Conservation (phyloP, 2,888 invertebrate species). For the Ophraella communa region DNA sequence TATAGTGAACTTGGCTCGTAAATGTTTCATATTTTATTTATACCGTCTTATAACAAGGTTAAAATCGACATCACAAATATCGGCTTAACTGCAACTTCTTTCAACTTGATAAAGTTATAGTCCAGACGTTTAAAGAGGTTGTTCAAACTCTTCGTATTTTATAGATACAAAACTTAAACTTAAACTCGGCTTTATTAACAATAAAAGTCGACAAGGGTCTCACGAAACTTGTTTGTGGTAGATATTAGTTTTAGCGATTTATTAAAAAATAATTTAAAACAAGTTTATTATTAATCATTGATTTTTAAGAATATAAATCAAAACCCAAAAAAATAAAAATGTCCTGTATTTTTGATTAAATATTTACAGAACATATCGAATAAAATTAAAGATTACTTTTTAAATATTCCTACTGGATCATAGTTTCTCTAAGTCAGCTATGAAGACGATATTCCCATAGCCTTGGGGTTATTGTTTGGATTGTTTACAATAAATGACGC, state of each 20-base stretch:
- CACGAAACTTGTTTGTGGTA: not conserved
- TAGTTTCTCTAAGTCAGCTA: constrained; percentile 30
- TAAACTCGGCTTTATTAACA: not conserved
- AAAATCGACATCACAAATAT: no score
- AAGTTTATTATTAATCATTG: no score
- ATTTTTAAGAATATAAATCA: no score
- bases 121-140: not conserved
- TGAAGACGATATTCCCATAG: constrained; percentile 43
- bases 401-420: not conserved
- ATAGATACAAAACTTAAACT: not conserved
- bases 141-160: not conserved
- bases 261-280: no score
- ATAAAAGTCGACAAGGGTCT: not conserved
- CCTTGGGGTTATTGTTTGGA: constrained; percentile 31
- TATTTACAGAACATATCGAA: no score
- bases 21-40: not conserved
- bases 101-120: constrained; percentile 19
- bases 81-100: constrained; percentile 36
- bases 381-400: no score
- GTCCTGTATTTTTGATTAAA: not conserved
- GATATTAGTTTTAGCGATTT: no score
- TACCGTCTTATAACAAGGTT: not conserved
- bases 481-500: constrained; percentile 20
- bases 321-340: no score
- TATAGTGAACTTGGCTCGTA: not conserved